Evolutionary conservation across 1,140 invertebrate genomes (phyloP).

Genomic region (Acromyrmex charruanus): DNA sequence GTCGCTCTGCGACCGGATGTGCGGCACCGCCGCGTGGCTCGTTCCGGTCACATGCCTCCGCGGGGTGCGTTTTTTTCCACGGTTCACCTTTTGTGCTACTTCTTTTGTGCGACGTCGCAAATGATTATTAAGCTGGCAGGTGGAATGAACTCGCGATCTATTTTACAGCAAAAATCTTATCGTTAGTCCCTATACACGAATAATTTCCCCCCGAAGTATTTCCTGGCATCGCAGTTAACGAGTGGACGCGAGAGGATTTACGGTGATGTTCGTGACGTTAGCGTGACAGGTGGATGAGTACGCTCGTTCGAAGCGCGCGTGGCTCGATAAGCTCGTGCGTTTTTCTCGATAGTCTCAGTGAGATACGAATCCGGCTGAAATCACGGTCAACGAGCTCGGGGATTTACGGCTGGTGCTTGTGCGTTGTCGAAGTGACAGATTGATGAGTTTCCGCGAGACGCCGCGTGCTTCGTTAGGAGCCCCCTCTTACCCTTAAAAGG

Average conservation of each 20-base stretch:
- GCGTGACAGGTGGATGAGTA: conserved; percentile 19
- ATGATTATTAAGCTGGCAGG: conserved; percentile 70
- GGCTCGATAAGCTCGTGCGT: background rate
- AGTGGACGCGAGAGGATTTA: conserved; percentile 13
- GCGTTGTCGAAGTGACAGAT: conserved; percentile 40
- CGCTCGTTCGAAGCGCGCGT: background rate
- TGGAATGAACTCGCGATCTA: conserved; percentile 2
- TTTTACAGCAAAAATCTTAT: background rate
- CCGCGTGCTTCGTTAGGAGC: conserved; percentile 10
- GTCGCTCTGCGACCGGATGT: conserved; percentile 75
- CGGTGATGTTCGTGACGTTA: conserved; percentile 4
- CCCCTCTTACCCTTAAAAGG: background rate
- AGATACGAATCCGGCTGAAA: background rate
- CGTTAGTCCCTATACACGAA: background rate
- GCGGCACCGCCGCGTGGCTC: conserved; percentile 81
- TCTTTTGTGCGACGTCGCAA: conserved; percentile 62
- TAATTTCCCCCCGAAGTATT: background rate
- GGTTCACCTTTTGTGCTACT: conserved; percentile 73
- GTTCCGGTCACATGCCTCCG: conserved; percentile 82
- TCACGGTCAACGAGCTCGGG: conserved; percentile 32
- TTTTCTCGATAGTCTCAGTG: conserved; percentile 4
- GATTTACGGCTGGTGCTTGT: conserved; percentile 44
- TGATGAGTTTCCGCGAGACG: conserved; percentile 50
- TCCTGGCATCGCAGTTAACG: background rate
- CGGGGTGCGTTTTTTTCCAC: conserved; percentile 80